These are phyloP conservation scores for Albula glossodonta DNA, from an alignment of 2,113 vertebrate genomes.

Conservation along the genomic window DNA sequence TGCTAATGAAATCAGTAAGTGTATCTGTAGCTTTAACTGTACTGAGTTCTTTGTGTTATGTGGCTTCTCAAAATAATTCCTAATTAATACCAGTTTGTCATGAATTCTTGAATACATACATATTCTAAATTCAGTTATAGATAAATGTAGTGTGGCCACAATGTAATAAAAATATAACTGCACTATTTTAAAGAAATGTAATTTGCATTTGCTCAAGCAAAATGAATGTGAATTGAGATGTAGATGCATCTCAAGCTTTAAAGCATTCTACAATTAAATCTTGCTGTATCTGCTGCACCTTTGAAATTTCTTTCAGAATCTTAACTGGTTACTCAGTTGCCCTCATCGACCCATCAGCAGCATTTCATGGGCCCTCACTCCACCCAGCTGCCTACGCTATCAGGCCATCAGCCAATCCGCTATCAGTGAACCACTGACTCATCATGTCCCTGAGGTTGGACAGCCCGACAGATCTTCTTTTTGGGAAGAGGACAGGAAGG, in stretches of 20 bases:
- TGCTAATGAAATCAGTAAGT: not conserved
- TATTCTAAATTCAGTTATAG: not conserved
- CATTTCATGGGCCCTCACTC: conserved; percentile 60
- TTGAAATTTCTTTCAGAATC: conserved; percentile 39
- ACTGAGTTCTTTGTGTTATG: not conserved
- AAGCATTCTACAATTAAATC: not conserved
- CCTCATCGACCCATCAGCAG: conserved; percentile 55
- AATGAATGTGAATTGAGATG: not conserved
- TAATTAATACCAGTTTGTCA: not conserved
- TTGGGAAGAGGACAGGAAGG: conserved; percentile 58
- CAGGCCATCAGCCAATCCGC: conserved; percentile 50
- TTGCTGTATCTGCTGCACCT: not conserved
- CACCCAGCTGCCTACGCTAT: conserved; percentile 63
- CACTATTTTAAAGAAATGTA: not conserved
- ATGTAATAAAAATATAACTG: not conserved
- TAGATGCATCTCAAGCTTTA: not conserved
- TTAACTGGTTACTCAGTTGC: conserved; percentile 42
- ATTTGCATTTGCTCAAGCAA: not conserved
- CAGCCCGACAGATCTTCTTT: conserved; percentile 33
- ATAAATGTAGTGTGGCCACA: no score
- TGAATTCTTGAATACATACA: not conserved
- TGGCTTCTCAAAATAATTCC: not conserved
- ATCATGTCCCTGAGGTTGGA: conserved; percentile 49
- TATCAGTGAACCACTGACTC: conserved; percentile 33
- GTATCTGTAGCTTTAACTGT: not conserved